Conservation (phyloP, 2,797 vertebrate species). For the Gymnothorax reevesii region DNA sequence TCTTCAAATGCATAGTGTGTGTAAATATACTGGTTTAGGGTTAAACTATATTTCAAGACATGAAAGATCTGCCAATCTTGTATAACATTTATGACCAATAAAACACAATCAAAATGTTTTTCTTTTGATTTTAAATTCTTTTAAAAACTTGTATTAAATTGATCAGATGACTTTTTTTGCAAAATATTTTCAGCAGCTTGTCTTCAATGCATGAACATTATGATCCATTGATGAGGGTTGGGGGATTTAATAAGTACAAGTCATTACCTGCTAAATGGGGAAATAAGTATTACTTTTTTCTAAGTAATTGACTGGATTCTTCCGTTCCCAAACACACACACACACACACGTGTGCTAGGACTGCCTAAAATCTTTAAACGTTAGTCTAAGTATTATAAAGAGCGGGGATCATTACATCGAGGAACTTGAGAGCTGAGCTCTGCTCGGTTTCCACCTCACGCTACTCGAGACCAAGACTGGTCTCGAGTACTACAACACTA, state of each 20-base stretch:
- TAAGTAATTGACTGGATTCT: not conserved
- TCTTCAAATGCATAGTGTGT: constrained; percentile 40
- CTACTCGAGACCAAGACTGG: too few relatives aligned
- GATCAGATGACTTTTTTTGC: not conserved
- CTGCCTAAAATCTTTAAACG: not conserved
- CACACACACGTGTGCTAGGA: not conserved
- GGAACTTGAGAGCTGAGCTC: too few relatives aligned
- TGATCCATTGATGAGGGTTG: too few relatives aligned
- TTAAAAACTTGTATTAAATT: not conserved
- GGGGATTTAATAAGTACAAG: not conserved
- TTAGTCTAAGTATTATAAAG: not conserved
- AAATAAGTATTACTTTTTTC: not conserved
- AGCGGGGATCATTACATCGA: not conserved
- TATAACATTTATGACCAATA: constrained; percentile 43
- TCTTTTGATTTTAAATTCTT: not conserved
- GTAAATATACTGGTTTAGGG: constrained; percentile 35
- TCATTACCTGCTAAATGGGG: not conserved
- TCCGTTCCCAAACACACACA: not conserved
- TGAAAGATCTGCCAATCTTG: constrained; percentile 34
- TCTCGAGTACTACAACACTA: too few relatives aligned
- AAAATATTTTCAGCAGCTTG: not conserved
- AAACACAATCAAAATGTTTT: constrained; percentile 34
- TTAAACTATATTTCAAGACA: constrained; percentile 30
- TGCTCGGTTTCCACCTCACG: too few relatives aligned
- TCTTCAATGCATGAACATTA: not conserved